Conservation (phyloP, 2,797 vertebrate genomes). For the Phyllotis vaccarum region DNA sequence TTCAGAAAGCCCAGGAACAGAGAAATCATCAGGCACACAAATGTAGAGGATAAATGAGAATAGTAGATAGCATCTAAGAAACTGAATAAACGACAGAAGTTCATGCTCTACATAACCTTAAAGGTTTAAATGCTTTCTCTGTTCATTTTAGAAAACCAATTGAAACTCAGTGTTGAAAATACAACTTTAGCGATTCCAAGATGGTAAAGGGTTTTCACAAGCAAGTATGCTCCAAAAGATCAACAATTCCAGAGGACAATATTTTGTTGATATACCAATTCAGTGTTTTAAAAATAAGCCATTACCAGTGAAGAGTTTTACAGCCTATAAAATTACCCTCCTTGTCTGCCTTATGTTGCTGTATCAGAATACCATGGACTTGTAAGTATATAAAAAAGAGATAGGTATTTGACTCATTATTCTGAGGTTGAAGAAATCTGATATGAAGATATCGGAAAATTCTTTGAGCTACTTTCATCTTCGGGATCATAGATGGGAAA, state of each 20-base stretch:
- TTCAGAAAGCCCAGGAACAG: neutral
- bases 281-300: slow-evolving; percentile 1
- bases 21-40: neutral
- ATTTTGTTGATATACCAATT: neutral
- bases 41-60: neutral
- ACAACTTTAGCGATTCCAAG: neutral
- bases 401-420: neutral
- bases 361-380: neutral
- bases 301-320: neutral
- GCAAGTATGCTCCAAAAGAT: neutral
- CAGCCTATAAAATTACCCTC: neutral
- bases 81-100: neutral
- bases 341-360: neutral
- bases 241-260: neutral
- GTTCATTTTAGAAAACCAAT: neutral
- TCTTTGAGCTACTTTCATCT: too few relatives aligned
- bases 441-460: neutral
- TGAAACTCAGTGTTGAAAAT: neutral
- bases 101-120: neutral
- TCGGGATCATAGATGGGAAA: neutral
- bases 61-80: neutral
- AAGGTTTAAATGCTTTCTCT: neutral
- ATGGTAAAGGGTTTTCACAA: neutral
- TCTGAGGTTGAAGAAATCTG: neutral
- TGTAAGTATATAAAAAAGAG: neutral